A percentile compares a stretch with the other conserved stretches of the same genome.
phyloP scores from a whole-genome alignment of 1,140 invertebrate genomes.

The Panagrolaimus sp. region DNA sequence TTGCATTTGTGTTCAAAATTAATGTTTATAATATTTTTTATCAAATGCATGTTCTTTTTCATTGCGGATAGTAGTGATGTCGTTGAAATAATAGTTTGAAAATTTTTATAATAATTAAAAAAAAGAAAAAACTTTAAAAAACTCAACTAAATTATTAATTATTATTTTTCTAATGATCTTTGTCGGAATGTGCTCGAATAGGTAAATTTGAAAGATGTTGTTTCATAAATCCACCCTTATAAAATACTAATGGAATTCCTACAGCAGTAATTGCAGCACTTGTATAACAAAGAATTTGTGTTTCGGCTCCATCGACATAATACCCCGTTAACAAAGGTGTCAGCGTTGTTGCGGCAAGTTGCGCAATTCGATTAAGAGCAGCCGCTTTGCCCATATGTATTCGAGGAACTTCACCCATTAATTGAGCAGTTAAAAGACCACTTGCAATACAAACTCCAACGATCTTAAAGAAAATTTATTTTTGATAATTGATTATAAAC shows the following conservation, averaged over 20 bases:
- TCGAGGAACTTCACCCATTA: slow-evolving; percentile 31
- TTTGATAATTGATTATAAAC: neutral
- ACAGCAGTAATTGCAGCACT: slow-evolving; percentile 24
- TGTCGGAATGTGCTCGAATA: slow-evolving; percentile 12
- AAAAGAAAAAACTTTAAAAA: too few species aligned
- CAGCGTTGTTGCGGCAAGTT: slow-evolving; percentile 33
- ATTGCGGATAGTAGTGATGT: too few species aligned
- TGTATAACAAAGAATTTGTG: slow-evolving; percentile 28
- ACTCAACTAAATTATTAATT: too few species aligned
- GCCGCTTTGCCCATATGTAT: slow-evolving; percentile 41
- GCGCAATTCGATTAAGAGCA: slow-evolving; percentile 37
- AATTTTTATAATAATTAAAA: too few species aligned
- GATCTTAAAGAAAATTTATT: slow-evolving; percentile 18
- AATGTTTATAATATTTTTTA: too few species aligned
- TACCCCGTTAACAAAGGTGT: slow-evolving; percentile 37
- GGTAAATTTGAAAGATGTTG: slow-evolving; percentile 28
- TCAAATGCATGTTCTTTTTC: too few species aligned
- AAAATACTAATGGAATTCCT: slow-evolving; percentile 27
- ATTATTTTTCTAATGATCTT: too few species aligned
- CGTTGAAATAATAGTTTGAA: too few species aligned
- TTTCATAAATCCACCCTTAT: slow-evolving; percentile 35
- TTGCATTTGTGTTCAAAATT: too few species aligned
- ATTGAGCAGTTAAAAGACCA: slow-evolving; percentile 26
- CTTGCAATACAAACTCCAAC: slow-evolving; percentile 23
- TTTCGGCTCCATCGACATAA: slow-evolving; percentile 29